Conservation (phyloP, 64 coral and sea anemone species). For the Dendrophyllia cribrosa region DNA sequence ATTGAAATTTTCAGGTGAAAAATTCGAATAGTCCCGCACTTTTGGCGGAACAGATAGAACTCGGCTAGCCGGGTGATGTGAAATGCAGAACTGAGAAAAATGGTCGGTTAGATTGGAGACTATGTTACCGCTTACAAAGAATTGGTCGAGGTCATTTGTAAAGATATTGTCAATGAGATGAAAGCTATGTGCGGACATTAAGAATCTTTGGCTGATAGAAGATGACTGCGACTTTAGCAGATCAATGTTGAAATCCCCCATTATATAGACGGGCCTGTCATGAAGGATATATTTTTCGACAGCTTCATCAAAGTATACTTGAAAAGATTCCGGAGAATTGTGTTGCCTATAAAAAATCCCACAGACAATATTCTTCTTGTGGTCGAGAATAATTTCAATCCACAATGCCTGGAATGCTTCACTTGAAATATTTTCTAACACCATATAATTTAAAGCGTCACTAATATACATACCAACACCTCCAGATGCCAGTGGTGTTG, state of each 20-base stretch:
- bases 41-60: background rate
- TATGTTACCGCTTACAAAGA: slow-evolving; percentile 32
- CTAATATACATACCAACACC: slow-evolving; percentile 32
- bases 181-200: slow-evolving; percentile 1
- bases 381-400: background rate
- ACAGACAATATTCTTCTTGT: background rate
- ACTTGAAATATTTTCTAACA: background rate
- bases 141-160: background rate
- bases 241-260: slow-evolving; percentile 38
- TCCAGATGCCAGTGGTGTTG: slow-evolving; percentile 15
- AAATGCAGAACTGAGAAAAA: slow-evolving; percentile 54
- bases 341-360: background rate
- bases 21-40: slow-evolving; percentile 23
- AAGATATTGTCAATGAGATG: slow-evolving; percentile 51
- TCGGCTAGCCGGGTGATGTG: background rate
- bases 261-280: slow-evolving; percentile 10
- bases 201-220: slow-evolving; percentile 9
- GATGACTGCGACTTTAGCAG: slow-evolving; percentile 11
- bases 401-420: background rate
- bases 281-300: slow-evolving; percentile 14
- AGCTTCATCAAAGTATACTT: background rate
- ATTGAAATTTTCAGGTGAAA: slow-evolving; percentile 8
- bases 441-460: background rate
- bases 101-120: slow-evolving; percentile 30
- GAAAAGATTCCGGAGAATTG: background rate